phyloP scores from a whole-genome alignment of 2,888 invertebrate species.

The Macaria liturata region DNA sequence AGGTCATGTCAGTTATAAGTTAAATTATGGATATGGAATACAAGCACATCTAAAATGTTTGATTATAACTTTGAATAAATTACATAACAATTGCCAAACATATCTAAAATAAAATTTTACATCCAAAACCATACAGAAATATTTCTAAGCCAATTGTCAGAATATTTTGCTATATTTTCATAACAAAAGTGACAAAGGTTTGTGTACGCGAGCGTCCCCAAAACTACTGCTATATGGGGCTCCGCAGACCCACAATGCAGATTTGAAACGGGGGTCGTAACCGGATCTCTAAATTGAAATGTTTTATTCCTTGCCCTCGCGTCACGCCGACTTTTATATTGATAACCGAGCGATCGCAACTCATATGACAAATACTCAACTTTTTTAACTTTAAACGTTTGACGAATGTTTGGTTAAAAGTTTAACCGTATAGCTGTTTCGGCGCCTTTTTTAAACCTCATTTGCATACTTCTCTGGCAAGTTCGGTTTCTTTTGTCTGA shows the following conservation, averaged over 20 bases:
- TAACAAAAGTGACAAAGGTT: conserved; percentile 19
- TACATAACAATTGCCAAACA: no score
- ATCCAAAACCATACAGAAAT: no score
- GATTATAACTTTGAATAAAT: no score
- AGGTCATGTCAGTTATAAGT: no score
- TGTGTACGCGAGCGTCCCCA: conserved; percentile 56
- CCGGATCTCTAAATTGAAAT: conserved; percentile 83
- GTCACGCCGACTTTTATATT: conserved; percentile 80
- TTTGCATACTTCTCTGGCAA: conserved; percentile 58
- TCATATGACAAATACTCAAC: conserved; percentile 59
- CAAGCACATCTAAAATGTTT: no score
- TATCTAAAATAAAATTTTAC: no score
- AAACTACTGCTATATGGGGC: conserved; percentile 75
- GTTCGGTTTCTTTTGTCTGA: conserved; percentile 40
- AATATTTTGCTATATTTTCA: conserved; percentile 1
- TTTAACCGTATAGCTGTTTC: conserved; percentile 75
- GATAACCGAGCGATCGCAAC: conserved; percentile 73
- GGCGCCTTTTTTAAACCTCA: conserved; percentile 41
- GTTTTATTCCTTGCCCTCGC: conserved; percentile 77
- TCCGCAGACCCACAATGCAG: conserved; percentile 78
- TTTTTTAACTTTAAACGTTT: conserved; percentile 43
- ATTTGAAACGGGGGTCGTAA: conserved; percentile 75
- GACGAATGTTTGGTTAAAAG: conserved; percentile 73
- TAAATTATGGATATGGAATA: no score
- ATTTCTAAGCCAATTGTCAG: background rate